Evolutionary conservation across 2,888 invertebrate genomes (phyloP).

Genomic region (Eilema depressum): DNA sequence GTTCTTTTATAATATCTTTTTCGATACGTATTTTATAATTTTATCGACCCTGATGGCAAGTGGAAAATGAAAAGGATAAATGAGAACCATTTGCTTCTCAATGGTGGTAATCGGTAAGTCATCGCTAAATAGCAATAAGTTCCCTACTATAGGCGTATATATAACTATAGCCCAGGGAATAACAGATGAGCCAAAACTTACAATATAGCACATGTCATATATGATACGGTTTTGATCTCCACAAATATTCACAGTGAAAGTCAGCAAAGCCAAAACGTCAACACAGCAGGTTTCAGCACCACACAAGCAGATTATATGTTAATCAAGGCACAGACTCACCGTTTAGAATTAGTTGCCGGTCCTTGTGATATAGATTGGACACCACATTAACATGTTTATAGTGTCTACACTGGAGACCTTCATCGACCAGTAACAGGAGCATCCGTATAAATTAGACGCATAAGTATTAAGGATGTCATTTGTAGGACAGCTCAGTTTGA

Average conservation of each 20-base stretch:
- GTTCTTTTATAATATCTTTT: not conserved
- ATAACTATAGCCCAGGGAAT: not conserved
- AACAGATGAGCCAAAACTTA: not conserved
- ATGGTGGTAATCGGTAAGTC: too few species aligned
- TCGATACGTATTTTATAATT: not conserved
- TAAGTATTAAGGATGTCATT: conserved; percentile 40
- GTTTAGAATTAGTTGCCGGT: conserved; percentile 51
- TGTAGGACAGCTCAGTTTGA: conserved; percentile 26
- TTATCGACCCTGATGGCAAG: too few species aligned
- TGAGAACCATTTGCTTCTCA: too few species aligned
- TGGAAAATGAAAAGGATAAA: too few species aligned
- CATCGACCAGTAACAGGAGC: conserved; percentile 37
- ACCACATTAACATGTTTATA: conserved; percentile 56
- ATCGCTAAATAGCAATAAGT: too few species aligned
- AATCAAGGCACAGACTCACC: conserved; percentile 47
- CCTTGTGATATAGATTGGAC: conserved; percentile 48
- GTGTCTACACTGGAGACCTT: conserved; percentile 46
- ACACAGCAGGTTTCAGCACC: conserved; percentile 36
- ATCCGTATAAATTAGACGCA: conserved; percentile 28
- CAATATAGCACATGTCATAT: not conserved
- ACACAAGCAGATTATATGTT: conserved; percentile 53
- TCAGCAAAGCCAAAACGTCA: conserved; percentile 32
- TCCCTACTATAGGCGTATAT: too few species aligned
- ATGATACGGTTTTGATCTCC: not conserved
- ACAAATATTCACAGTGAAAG: not conserved